phyloP scores from a whole-genome alignment of 1,140 invertebrate genomes.

The Apocrypta bakeri region DNA sequence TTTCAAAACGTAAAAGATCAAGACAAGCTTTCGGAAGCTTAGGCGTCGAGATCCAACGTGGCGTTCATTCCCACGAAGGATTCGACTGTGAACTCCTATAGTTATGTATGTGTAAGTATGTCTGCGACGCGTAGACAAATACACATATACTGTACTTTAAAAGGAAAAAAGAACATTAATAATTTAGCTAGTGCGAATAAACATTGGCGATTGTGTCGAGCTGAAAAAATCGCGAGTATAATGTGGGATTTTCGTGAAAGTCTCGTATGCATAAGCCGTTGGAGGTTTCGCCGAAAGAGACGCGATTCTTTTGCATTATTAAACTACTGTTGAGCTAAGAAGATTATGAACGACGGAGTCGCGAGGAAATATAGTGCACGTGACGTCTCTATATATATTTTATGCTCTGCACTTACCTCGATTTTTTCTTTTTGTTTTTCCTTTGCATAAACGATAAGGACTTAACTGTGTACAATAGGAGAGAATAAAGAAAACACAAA shows the following conservation, averaged over 20 bases:
- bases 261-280: background rate
- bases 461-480: too few relatives aligned
- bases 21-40: constrained; percentile 70
- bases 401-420: too few relatives aligned
- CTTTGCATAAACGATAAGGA: too few relatives aligned
- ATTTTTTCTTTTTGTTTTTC: too few relatives aligned
- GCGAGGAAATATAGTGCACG: background rate
- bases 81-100: constrained; percentile 63
- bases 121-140: too few relatives aligned
- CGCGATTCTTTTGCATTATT: constrained; percentile 28
- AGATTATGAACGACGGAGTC: background rate
- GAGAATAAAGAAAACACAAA: too few relatives aligned
- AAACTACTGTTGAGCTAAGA: background rate
- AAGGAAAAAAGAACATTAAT: background rate
- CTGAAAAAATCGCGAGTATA: constrained; percentile 15
- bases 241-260: constrained; percentile 16
- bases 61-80: constrained; percentile 70
- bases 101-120: background rate
- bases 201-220: background rate
- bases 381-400: background rate
- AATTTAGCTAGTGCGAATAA: constrained; percentile 55
- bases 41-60: constrained; percentile 60
- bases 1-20: too few relatives aligned
- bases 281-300: background rate
- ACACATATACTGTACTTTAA: background rate